Percentiles rank a stretch among this genome's conserved stretches.
phyloP scores from a whole-genome alignment of 1,140 invertebrate genomes.

The Zophobas morio region DNA sequence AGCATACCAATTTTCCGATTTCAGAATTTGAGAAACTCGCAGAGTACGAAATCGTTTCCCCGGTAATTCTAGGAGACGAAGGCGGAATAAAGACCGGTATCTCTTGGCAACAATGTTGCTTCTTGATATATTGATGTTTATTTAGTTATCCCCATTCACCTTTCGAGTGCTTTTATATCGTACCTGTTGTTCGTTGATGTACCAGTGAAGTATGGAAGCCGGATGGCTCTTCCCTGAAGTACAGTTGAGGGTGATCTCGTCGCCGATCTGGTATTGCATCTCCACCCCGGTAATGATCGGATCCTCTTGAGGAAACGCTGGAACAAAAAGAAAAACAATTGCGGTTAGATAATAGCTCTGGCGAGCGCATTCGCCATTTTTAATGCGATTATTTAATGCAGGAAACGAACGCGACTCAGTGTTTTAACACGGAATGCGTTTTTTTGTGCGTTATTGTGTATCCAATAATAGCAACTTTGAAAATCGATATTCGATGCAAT shows the following conservation, averaged over 20 bases:
- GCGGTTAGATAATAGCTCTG: not conserved
- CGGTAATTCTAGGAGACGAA: not conserved
- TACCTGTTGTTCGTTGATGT: conserved; percentile 86
- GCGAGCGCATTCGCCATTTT: not conserved
- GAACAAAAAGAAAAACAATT: conserved; percentile 11
- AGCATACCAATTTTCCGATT: no score
- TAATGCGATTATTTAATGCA: not conserved
- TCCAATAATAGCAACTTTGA: no score
- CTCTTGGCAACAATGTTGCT: conserved; percentile 27
- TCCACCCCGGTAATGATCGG: conserved; percentile 86
- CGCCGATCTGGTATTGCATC: conserved; percentile 83
- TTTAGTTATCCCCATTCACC: conserved; percentile 25
- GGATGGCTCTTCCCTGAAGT: conserved; percentile 87
- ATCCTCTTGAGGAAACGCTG: conserved; percentile 82
- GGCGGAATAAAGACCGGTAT: conserved; percentile 21
- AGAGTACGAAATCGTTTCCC: conserved; percentile 1
- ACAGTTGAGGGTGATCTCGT: conserved; percentile 86
- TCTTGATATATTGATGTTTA: conserved; percentile 38
- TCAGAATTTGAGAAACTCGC: not conserved
- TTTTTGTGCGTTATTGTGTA: no score
- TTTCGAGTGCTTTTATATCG: conserved; percentile 33
- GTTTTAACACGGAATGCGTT: no score
- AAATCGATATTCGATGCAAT: no score
- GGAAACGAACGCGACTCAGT: no score
- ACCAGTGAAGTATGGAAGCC: conserved; percentile 83